These are phyloP conservation scores for Microcebus jonahi DNA, from an alignment of 2,113 vertebrate genomes.

Conservation along the genomic window DNA sequence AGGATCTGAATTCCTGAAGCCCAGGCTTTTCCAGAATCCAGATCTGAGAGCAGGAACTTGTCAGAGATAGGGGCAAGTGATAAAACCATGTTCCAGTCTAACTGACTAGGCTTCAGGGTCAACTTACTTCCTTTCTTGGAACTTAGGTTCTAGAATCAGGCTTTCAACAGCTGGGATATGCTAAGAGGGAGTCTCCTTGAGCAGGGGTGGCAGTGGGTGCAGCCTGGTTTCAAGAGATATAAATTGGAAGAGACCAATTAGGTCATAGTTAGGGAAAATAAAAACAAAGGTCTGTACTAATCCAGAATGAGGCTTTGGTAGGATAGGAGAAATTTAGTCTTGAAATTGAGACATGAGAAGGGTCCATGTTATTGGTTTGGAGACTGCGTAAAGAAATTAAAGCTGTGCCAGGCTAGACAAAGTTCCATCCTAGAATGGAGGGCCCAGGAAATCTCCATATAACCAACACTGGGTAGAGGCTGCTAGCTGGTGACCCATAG, in stretches of 20 bases:
- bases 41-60: not conserved
- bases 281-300: not conserved
- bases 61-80: not conserved
- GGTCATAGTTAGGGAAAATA: not conserved
- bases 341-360: not conserved
- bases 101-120: not conserved
- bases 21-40: not conserved
- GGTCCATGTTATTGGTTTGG: not conserved
- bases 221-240: not conserved
- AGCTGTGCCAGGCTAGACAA: not conserved
- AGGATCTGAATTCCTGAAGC: constrained; percentile 24
- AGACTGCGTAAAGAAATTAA: constrained; percentile 10
- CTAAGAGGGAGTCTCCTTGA: not conserved
- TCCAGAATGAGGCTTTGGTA: not conserved
- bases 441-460: not conserved
- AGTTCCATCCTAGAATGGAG: not conserved
- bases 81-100: not conserved
- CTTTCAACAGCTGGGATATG: not conserved
- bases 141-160: not conserved
- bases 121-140: constrained; percentile 11
- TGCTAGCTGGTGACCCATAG: not conserved
- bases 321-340: constrained; percentile 14
- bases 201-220: not conserved
- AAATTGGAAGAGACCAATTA: not conserved
- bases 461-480: not conserved